These are phyloP conservation scores for Eupeodes luniger DNA, from an alignment of 2,888 invertebrate species.

Conservation along the genomic window DNA sequence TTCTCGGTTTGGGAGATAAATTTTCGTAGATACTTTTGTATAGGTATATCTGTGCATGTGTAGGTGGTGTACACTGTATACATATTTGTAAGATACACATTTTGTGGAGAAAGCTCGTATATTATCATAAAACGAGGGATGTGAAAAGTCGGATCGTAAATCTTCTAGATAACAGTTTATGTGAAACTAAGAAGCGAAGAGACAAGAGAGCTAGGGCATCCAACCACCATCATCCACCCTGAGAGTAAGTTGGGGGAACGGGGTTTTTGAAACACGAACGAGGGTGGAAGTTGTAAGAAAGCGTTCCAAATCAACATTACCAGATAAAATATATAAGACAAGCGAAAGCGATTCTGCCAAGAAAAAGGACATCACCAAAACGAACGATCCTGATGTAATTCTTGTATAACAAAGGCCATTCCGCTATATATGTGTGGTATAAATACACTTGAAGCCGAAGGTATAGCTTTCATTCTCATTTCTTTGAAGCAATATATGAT, in stretches of 20 bases:
- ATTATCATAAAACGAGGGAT: constrained; percentile 84
- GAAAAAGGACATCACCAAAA: constrained; percentile 17
- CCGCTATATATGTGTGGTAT: too few relatives aligned
- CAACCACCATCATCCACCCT: too few relatives aligned
- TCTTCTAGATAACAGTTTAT: constrained; percentile 85
- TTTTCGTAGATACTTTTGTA: constrained; percentile 74
- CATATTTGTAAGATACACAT: constrained; percentile 72
- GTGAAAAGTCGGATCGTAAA: constrained; percentile 85
- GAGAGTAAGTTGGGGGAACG: constrained; percentile 69
- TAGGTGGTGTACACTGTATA: neutral
- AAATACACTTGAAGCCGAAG: too few relatives aligned
- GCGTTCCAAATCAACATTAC: constrained; percentile 73
- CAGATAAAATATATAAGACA: constrained; percentile 72
- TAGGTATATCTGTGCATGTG: constrained; percentile 48
- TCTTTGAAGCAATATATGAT: constrained; percentile 15
- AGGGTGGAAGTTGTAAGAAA: constrained; percentile 41
- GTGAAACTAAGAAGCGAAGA: constrained; percentile 84
- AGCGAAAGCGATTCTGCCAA: constrained; percentile 57
- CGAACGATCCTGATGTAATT: constrained; percentile 9
- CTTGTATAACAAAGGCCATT: constrained; percentile 33
- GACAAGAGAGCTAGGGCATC: neutral
- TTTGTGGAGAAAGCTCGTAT: constrained; percentile 84
- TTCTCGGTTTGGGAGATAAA: constrained; percentile 76
- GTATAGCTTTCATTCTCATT: neutral
- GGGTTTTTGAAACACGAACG: constrained; percentile 57